These are phyloP conservation scores for Tarsius wallacei DNA, from an alignment of 2,797 vertebrate species.

Conservation along the genomic window DNA sequence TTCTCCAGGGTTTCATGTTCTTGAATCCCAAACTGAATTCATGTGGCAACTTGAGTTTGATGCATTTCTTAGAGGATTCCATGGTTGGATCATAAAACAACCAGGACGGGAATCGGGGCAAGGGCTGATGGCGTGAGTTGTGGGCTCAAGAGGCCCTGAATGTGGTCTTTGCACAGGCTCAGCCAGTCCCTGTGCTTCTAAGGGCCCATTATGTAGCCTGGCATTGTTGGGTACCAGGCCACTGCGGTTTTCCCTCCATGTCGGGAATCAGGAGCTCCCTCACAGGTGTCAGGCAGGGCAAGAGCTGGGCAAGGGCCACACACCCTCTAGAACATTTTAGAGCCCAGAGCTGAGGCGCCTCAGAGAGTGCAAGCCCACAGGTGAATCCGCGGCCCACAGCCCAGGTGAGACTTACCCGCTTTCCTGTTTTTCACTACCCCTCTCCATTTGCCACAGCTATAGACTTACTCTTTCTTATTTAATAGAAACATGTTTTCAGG, in stretches of 20 bases:
- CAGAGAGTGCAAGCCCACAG: too few species aligned
- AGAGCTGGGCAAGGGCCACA: not conserved
- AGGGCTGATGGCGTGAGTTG: not conserved
- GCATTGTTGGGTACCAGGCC: not conserved
- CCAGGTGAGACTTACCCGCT: not conserved
- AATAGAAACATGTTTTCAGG: not conserved
- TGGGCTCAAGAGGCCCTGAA: not conserved
- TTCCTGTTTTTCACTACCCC: too few species aligned
- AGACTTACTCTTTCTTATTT: not conserved
- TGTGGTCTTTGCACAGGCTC: not conserved
- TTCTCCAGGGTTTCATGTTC: not conserved
- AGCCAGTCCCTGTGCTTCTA: not conserved
- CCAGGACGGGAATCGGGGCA: not conserved
- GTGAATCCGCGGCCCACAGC: accelerated
- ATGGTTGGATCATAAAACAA: not conserved
- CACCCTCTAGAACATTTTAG: too few species aligned
- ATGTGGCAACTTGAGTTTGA: not conserved
- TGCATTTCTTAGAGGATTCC: not conserved
- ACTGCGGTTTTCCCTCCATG: not conserved
- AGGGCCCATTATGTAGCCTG: not conserved
- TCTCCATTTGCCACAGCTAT: not conserved
- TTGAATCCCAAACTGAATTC: not conserved
- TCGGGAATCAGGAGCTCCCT: accelerated
- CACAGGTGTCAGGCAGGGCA: accelerated
- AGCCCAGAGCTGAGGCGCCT: too few species aligned